Percentiles rank a stretch among this genome's conserved stretches.
Conservation (phyloP, 2,797 vertebrate genomes). For the Gymnoscopelus microlampas region DNA sequence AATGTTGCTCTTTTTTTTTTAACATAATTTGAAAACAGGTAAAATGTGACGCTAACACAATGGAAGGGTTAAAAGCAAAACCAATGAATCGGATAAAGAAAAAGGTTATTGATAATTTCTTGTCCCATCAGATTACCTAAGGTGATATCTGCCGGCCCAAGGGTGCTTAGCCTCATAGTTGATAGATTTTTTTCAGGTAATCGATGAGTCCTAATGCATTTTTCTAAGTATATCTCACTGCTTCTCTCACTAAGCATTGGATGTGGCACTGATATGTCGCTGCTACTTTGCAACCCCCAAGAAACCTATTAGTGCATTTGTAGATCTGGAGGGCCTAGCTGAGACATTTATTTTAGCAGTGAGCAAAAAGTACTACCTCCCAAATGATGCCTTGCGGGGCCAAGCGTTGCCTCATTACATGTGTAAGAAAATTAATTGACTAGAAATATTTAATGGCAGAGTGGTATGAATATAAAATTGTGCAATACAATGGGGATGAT, state of each 20-base stretch:
- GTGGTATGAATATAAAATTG: conserved; percentile 77
- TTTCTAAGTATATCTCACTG: conserved; percentile 56
- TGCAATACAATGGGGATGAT: conserved; percentile 60
- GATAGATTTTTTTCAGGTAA: conserved; percentile 59
- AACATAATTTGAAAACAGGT: conserved; percentile 48
- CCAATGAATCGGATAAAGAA: conserved; percentile 20
- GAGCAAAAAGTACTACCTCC: conserved; percentile 71
- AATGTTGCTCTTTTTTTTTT: too few relatives aligned
- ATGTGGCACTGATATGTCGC: conserved; percentile 10
- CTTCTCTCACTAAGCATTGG: conserved; percentile 29
- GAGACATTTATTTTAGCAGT: conserved; percentile 54
- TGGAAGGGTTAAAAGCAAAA: not conserved
- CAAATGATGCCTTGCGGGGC: conserved; percentile 72
- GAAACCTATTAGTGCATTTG: conserved; percentile 65
- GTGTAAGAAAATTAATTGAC: conserved; percentile 77
- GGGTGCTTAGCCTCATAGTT: conserved; percentile 45
- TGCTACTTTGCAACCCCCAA: conserved; percentile 50
- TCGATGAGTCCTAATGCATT: conserved; percentile 72
- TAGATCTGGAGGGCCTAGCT: conserved; percentile 47
- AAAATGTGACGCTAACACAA: conserved; percentile 40
- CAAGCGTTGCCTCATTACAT: conserved; percentile 79
- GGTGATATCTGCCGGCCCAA: conserved; percentile 49
- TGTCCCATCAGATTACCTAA: conserved; percentile 54
- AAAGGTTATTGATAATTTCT: conserved; percentile 56
- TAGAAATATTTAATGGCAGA: conserved; percentile 82